Conservation (phyloP, 2,888 invertebrate species). For the Caenorhabditis virilis region DNA sequence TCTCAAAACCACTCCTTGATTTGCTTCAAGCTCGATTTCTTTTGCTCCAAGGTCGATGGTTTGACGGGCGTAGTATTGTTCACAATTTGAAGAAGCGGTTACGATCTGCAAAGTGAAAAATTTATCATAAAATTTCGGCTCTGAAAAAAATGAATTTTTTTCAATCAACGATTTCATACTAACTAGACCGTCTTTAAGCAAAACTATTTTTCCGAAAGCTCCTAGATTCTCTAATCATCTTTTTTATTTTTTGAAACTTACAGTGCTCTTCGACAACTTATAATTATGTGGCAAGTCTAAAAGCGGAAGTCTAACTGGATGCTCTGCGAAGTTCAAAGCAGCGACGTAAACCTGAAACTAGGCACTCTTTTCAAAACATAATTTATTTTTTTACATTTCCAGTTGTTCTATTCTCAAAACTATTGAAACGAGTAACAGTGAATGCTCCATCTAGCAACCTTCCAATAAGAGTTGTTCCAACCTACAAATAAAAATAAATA, state of each 20-base stretch:
- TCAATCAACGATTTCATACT: too few species aligned
- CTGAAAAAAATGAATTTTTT: too few species aligned
- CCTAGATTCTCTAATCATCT: too few species aligned
- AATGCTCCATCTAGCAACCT: slow-evolving; percentile 53
- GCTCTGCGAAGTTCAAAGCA: slow-evolving; percentile 52
- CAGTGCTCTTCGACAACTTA: slow-evolving; percentile 34
- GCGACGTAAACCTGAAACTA: slow-evolving; percentile 53
- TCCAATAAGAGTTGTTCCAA: slow-evolving; percentile 42
- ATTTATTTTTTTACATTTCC: slow-evolving; percentile 36
- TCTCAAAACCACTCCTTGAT: slow-evolving; percentile 59
- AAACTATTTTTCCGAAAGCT: not conserved
- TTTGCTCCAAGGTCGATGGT: slow-evolving; percentile 45
- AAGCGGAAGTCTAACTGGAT: slow-evolving; percentile 46
- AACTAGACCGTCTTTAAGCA: too few species aligned
- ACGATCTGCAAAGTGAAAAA: slow-evolving; percentile 44
- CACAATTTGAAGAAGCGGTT: slow-evolving; percentile 48
- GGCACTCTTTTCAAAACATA: not conserved
- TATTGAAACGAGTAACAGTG: slow-evolving; percentile 56
- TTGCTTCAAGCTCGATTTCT: slow-evolving; percentile 46
- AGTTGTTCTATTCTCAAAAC: slow-evolving; percentile 41
- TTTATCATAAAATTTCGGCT: too few species aligned
- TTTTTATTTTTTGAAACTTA: too few species aligned
- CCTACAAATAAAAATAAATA: not conserved
- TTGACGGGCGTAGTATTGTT: slow-evolving; percentile 37
- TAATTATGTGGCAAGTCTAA: slow-evolving; percentile 41